Evolutionary conservation across 2,113 vertebrate species (phyloP).

Genomic region (Epinephelus lanceolatus): DNA sequence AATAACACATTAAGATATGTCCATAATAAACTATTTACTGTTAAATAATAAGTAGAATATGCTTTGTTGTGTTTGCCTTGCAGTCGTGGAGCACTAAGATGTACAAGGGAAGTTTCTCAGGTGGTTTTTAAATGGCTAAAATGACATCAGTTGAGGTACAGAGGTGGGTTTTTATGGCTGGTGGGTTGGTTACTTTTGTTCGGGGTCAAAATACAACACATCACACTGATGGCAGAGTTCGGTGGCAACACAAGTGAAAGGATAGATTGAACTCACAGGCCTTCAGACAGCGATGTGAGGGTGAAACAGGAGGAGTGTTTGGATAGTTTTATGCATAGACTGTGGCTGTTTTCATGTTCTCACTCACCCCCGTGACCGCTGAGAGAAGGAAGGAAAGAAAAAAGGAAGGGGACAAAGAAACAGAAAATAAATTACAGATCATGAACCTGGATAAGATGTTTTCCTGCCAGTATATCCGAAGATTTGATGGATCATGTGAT

Average conservation of each 20-base stretch:
- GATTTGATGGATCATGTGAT: constrained; percentile 13
- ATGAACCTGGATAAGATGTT: constrained; percentile 30
- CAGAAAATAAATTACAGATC: constrained; percentile 36
- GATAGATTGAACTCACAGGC: constrained; percentile 33
- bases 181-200: constrained; percentile 4
- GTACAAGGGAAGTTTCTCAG: constrained; percentile 23
- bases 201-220: constrained; percentile 63
- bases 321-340: constrained; percentile 74
- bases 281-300: constrained; percentile 44
- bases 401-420: background rate
- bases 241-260: constrained; percentile 2
- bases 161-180: constrained; percentile 19
- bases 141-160: constrained; percentile 41
- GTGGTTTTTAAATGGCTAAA: constrained; percentile 9
- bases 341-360: constrained; percentile 64
- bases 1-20: constrained; percentile 75
- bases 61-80: constrained; percentile 45
- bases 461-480: background rate
- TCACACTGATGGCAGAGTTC: constrained; percentile 54
- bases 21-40: constrained; percentile 71
- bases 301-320: constrained; percentile 42
- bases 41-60: constrained; percentile 66
- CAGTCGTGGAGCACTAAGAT: constrained; percentile 54
- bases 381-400: constrained; percentile 60
- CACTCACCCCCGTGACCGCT: constrained; percentile 81